Percentiles rank a stretch among this genome's conserved stretches.
Evolutionary conservation across 2,797 vertebrate genomes (phyloP).

Genomic region (Odontamblyopus lacepedii): DNA sequence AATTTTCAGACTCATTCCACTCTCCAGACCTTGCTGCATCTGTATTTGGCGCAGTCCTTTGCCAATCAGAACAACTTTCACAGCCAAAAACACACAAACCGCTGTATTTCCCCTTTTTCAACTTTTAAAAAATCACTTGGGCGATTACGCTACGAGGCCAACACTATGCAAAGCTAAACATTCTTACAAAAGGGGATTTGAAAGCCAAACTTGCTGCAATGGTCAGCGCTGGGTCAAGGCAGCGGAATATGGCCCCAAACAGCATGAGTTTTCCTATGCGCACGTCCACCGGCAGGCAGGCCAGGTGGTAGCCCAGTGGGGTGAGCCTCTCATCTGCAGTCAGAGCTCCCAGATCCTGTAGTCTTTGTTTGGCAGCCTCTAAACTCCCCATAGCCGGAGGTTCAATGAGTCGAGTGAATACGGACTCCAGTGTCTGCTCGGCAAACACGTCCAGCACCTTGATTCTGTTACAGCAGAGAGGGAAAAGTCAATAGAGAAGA

Average conservation of each 20-base stretch:
- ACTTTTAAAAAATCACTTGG: no score
- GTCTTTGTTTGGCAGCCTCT: constrained; percentile 84
- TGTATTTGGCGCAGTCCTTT: no score
- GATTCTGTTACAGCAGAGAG: constrained; percentile 76
- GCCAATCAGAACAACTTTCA: no score
- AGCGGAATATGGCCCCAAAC: constrained; percentile 96
- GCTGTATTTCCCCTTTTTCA: no score
- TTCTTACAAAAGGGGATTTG: constrained; percentile 84
- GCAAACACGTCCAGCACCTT: constrained; percentile 95
- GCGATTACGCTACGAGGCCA: no score
- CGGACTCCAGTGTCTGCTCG: constrained; percentile 82
- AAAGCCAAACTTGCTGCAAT: constrained; percentile 97
- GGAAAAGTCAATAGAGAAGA: neutral
- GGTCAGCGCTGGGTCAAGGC: constrained; percentile 93
- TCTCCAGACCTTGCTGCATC: no score
- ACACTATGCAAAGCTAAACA: neutral
- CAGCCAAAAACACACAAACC: no score
- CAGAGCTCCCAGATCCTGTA: constrained; percentile 91
- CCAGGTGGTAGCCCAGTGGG: constrained; percentile 95
- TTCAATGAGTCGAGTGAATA: constrained; percentile 91
- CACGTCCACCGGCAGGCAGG: constrained; percentile 95
- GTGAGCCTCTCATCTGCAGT: constrained; percentile 89
- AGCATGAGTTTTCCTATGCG: constrained; percentile 97
- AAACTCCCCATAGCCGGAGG: constrained; percentile 84
- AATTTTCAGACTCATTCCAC: no score